Percentiles rank a stretch among this genome's conserved stretches.
Conservation (phyloP, 2,888 invertebrate species). For the Latrodectus elegans region DNA sequence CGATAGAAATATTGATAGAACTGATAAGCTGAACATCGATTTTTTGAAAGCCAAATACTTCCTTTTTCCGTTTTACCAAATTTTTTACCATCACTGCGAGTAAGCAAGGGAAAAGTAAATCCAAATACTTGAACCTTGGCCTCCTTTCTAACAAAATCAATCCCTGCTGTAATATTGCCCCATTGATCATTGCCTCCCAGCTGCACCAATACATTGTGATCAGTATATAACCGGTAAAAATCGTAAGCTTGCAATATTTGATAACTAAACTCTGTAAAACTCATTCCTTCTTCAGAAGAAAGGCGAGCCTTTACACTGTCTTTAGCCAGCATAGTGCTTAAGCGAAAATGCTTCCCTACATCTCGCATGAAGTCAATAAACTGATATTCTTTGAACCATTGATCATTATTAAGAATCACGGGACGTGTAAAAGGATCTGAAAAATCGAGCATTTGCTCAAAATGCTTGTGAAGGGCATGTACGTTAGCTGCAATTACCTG, state of each 20-base stretch:
- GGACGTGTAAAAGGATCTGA: not conserved
- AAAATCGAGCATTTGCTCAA: not conserved
- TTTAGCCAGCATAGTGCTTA: not conserved
- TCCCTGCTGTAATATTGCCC: not conserved
- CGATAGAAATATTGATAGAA: not conserved
- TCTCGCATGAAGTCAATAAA: not conserved
- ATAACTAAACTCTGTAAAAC: conserved; percentile 1
- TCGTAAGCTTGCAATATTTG: not conserved
- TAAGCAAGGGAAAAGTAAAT: not conserved
- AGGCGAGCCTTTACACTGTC: not conserved
- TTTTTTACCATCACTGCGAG: not conserved
- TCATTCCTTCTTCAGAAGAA: not conserved
- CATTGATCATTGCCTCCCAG: not conserved
- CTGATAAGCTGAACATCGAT: not conserved
- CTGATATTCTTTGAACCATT: not conserved
- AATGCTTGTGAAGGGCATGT: too few relatives aligned
- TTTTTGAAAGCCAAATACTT: not conserved
- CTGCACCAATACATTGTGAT: not conserved
- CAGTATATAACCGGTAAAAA: not conserved
- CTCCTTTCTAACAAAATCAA: not conserved
- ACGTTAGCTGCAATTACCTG: not conserved
- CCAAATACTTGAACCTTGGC: not conserved
- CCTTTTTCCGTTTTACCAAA: not conserved
- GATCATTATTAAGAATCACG: not conserved
- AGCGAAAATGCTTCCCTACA: not conserved